These are phyloP conservation scores for Narcine bancroftii DNA, from an alignment of 2,113 vertebrate species.

Conservation along the genomic window DNA sequence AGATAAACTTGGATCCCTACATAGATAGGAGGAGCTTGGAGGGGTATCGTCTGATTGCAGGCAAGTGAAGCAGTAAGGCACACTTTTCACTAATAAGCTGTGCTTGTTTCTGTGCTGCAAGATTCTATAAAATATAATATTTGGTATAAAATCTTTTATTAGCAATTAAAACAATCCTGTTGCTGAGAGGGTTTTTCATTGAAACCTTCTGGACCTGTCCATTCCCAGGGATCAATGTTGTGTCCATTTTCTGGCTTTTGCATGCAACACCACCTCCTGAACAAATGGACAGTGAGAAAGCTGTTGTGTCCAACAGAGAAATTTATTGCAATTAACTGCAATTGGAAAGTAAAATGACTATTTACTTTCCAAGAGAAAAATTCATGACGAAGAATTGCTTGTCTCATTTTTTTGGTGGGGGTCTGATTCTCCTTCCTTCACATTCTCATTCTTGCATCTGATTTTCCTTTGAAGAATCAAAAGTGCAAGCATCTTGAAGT, in stretches of 20 bases:
- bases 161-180: not conserved
- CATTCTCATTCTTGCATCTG: not conserved
- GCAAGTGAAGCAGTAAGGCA: no score
- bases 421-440: not conserved
- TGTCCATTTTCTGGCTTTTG: not conserved
- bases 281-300: not conserved
- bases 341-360: not conserved
- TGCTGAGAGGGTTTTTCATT: not conserved
- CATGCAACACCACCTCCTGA: not conserved
- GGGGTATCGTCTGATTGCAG: no score
- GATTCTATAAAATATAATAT: no score
- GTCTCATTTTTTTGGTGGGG: not conserved
- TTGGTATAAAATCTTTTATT: not conserved
- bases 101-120: no score
- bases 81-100: no score
- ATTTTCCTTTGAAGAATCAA: not conserved
- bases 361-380: not conserved
- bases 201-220: not conserved
- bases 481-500: not conserved
- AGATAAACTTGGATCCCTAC: no score
- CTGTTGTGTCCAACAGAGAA: not conserved
- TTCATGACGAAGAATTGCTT: not conserved
- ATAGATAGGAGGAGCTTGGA: no score
- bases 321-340: not conserved
- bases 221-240: not conserved